A percentile compares a stretch with the other conserved stretches of the same genome.
phyloP scores from a whole-genome alignment of 2,797 vertebrate species.

The Cyclopterus lumpus region DNA sequence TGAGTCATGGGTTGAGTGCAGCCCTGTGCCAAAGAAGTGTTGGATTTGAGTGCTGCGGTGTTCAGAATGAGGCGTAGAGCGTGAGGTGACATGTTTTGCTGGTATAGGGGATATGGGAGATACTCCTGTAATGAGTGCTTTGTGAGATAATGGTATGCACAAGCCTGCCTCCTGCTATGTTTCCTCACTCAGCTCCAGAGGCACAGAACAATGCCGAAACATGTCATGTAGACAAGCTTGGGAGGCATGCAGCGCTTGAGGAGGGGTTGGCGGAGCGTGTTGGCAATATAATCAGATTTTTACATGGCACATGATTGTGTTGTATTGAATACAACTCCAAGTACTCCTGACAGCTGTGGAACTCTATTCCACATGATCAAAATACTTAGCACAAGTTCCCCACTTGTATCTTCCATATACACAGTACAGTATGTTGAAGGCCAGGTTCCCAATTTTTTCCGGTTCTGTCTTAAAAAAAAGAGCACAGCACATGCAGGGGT shows the following conservation, averaged over 20 bases:
- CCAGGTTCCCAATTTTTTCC: not conserved
- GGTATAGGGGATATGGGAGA: conserved; percentile 78
- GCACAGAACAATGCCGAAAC: conserved; percentile 73
- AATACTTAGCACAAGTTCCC: not conserved
- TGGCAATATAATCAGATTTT: conserved; percentile 35
- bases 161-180: conserved; percentile 63
- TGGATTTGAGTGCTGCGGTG: conserved; percentile 63
- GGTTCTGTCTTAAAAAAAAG: not conserved
- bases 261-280: conserved; percentile 33
- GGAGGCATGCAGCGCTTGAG: conserved; percentile 15
- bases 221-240: conserved; percentile 59
- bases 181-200: conserved; percentile 65
- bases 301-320: conserved; percentile 23
- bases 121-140: conserved; percentile 82
- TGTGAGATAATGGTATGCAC: conserved; percentile 81
- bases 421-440: not conserved
- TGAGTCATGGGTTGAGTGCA: conserved; percentile 80
- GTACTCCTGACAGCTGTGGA: conserved; percentile 19
- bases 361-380: not conserved
- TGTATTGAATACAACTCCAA: conserved; percentile 25
- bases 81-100: conserved; percentile 82
- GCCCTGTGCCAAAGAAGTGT: conserved; percentile 67
- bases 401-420: not conserved
- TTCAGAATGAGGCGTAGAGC: conserved; percentile 66
- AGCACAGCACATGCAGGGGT: not conserved